Conservation (phyloP, 2,797 vertebrate species). For the Benthosema pterotum region DNA sequence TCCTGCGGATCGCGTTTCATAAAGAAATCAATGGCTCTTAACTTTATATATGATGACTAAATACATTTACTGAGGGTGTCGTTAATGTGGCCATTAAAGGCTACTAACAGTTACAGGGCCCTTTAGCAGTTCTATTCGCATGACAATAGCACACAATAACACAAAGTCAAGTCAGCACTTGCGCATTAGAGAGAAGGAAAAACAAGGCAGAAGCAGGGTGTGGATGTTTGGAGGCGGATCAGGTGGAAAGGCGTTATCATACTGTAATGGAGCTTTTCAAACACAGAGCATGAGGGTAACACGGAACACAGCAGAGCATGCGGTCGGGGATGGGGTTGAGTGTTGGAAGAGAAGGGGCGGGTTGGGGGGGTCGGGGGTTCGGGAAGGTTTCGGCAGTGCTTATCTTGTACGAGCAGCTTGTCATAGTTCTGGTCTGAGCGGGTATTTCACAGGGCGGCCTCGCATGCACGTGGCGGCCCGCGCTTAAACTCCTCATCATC, state of each 20-base stretch:
- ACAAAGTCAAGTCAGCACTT: constrained; percentile 52
- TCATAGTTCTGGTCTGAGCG: constrained; percentile 91
- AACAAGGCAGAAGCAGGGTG: constrained; percentile 47
- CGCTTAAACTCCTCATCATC: constrained; percentile 99
- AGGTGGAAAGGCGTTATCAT: constrained; percentile 55
- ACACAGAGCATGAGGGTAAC: constrained; percentile 78
- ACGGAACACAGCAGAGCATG: constrained; percentile 59
- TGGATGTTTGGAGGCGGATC: constrained; percentile 26
- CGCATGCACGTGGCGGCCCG: constrained; percentile 96
- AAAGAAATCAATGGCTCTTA: constrained; percentile 67
- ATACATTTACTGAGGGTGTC: constrained; percentile 65
- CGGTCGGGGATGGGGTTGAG: constrained; percentile 43
- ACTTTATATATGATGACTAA: constrained; percentile 48
- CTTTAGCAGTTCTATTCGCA: constrained; percentile 60
- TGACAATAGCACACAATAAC: constrained; percentile 74
- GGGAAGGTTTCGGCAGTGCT: constrained; percentile 86
- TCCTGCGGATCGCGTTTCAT: constrained; percentile 63
- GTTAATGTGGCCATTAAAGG: constrained; percentile 64
- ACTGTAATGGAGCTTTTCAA: constrained; percentile 55
- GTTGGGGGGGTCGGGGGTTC: constrained; percentile 3
- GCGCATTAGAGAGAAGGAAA: constrained; percentile 37
- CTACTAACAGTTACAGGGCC: constrained; percentile 25
- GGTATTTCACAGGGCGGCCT: constrained; percentile 97
- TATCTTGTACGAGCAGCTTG: constrained; percentile 95
- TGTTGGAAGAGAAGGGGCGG: constrained; percentile 42